phyloP scores from a whole-genome alignment of 1,140 invertebrate genomes.

The Drosophila obscura region DNA sequence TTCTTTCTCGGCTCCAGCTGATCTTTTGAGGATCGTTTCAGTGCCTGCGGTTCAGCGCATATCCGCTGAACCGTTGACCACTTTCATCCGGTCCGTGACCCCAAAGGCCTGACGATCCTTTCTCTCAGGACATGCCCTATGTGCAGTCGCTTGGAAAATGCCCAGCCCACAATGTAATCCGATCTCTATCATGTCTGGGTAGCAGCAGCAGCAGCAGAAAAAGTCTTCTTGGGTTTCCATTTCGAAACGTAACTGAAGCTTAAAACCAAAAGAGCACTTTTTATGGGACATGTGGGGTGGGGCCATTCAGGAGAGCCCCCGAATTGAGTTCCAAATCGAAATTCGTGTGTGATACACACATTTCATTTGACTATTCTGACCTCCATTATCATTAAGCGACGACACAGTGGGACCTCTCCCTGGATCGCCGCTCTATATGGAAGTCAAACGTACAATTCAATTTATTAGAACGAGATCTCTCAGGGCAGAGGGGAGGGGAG shows the following conservation, averaged over 20 bases:
- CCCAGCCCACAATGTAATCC: slow-evolving; percentile 62
- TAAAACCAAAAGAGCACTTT: slow-evolving; percentile 7
- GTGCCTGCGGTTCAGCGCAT: slow-evolving; percentile 66
- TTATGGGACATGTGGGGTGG: slow-evolving; percentile 10
- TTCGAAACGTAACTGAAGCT: slow-evolving; percentile 56
- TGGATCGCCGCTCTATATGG: slow-evolving; percentile 17
- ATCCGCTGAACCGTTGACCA: slow-evolving; percentile 70
- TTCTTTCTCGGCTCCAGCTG: slow-evolving; percentile 21
- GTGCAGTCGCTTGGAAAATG: slow-evolving; percentile 77
- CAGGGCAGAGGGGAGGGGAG: slow-evolving; percentile 33
- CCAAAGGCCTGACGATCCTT: slow-evolving; percentile 64
- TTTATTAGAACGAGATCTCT: slow-evolving; percentile 74
- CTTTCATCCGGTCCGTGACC: slow-evolving; percentile 75
- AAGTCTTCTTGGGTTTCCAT: slow-evolving; percentile 55
- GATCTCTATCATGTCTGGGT: slow-evolving; percentile 58
- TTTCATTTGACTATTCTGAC: slow-evolving; percentile 78
- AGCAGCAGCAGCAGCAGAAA: slow-evolving; percentile 9
- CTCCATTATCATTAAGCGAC: slow-evolving; percentile 78
- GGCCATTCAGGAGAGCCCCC: neutral
- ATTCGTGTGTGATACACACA: slow-evolving; percentile 52
- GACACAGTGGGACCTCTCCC: slow-evolving; percentile 5
- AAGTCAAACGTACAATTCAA: slow-evolving; percentile 82
- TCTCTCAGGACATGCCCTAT: slow-evolving; percentile 64
- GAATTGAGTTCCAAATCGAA: slow-evolving; percentile 62
- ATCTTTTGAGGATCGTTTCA: slow-evolving; percentile 37